Evolutionary conservation across 2,113 vertebrate genomes (phyloP), one percentile per base, ranked within the genome.

Genomic region (Cyprinus carpio): DNA sequence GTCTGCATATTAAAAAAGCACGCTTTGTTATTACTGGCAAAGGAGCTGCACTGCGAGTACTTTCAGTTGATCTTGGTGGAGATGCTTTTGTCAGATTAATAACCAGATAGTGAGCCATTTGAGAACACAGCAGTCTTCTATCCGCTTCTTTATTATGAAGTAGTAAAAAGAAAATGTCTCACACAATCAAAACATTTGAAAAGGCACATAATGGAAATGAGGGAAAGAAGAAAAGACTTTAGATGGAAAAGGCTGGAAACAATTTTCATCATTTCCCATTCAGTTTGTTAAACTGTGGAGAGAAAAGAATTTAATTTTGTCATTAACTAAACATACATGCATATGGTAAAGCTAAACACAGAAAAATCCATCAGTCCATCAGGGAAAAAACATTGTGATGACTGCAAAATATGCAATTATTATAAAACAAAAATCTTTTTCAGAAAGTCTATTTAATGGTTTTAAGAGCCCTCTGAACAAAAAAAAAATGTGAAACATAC

Each of bases 61-160:
- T 81, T 85, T 84, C 51, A 85, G 81, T 78, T 84, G 34, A 58
- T 82, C 51, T 71, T 74, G 78, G 37, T 60, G 86, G 25, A 23
- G 75, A 81, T 78, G 29, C 40, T 71, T 85, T 85, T 85, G 54
- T 82, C 84, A 86, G 75, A 87, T 78, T 46, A 82, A 82, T 82
- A 71, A 87, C 58, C 58, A 74, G 83, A 62, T 74, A 72, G 71
- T 9, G 40, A 27, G 72, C 29, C 75, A 87, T 85, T 83, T 58
- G 34, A 69, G 71, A 40, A 82, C 78, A 72, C 78, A 71, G 81
- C 80, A 71, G 34, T 29, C 18, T 37, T 78, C 80, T 84, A 65
- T 81, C 10, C 82, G 31, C 12, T 81, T 60, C 46, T 75, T 60
- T 54, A 74, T 75, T 85, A 29, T 79, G 43, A 82, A 37, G 72